Base-by-base conservation (phyloP, 2,888 invertebrate genomes). In the Cantharis rustica region DNA sequence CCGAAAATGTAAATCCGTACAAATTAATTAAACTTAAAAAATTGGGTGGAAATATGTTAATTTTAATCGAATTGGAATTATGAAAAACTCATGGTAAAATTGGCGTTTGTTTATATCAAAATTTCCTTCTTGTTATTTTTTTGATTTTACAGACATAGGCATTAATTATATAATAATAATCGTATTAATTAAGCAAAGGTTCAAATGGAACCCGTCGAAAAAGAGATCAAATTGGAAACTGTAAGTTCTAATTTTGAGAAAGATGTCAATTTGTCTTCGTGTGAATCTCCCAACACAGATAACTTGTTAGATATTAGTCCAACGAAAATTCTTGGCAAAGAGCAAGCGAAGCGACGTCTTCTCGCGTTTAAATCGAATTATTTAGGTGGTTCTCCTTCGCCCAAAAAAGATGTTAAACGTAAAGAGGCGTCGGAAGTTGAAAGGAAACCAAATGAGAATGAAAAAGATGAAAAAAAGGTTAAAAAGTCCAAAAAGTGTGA, bases 261-360 rank as follows among this genome's bases (percentile, higher is more conserved):
- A 47, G 47, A 47, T 47, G 47, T n/a, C n/a, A 47, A 47, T 47
- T 47, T 47, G 47, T 47, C 47, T 47, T 47, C 47, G 47, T 47
- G 17, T 66, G 20, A 68, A 62, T 61, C 23, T 75, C 76, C 79
- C 9, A 79, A 77, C 71, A 79, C 79, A 15, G 77, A 79, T 63
- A 79, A 79, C 68, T 71, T 79, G 16, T 20, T 79, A 61, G 79
- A 79, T 69, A 71, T 81, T 62, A 77, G 66, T 72, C 73, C 78
- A 61, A 80, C 80, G 23, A 80, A 81, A 80, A 76, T 75, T n/a
- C 76, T 83, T 27, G 82, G 82, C 13, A 83, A 81, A 69, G 80
- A 81, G 62, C 85, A 86, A 77, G 87, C 87, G 4, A 88, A 88
- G 79, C 86, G 85, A 76, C 81, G 87, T 61, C 80, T 88, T 26